Percentiles rank a stretch among this genome's conserved stretches.
phyloP scores from a whole-genome alignment of 1,140 invertebrate species.

The Caenorhabditis remanei region DNA sequence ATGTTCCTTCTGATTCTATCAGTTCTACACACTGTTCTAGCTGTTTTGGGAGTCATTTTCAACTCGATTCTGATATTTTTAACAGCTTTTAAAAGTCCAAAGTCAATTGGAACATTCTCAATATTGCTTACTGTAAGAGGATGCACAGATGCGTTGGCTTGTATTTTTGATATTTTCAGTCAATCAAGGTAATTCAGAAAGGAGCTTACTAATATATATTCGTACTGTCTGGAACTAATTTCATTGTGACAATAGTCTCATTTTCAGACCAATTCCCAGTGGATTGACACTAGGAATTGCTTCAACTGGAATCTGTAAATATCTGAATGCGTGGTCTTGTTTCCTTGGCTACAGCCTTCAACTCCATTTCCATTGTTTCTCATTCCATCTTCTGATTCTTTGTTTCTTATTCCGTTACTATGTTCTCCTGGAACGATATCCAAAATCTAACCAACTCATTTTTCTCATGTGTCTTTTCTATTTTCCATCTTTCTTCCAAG shows the following conservation, averaged over 20 bases:
- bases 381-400: conserved; percentile 25
- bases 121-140: conserved; percentile 9
- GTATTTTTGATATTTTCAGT: conserved; percentile 24
- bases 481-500: conserved; percentile 28
- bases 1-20: conserved; percentile 28
- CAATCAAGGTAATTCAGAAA: conserved; percentile 14
- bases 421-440: conserved; percentile 29
- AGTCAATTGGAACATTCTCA: conserved; percentile 30
- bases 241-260: not conserved
- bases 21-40: not conserved
- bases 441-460: conserved; percentile 15
- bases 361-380: conserved; percentile 10
- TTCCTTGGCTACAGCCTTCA: conserved; percentile 14
- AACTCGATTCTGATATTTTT: not conserved
- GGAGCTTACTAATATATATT: too few species aligned
- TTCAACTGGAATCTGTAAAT: conserved; percentile 10
- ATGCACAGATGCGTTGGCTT: not conserved
- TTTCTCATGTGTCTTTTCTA: not conserved
- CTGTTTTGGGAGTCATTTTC: not conserved
- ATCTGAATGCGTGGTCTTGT: conserved; percentile 11
- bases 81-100: not conserved
- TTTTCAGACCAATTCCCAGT: conserved; percentile 26
- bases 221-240: not conserved
- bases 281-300: conserved; percentile 5
- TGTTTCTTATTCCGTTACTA: conserved; percentile 18